Base-by-base conservation (phyloP, 2,113 vertebrate genomes). In the Stercorarius parasiticus region DNA sequence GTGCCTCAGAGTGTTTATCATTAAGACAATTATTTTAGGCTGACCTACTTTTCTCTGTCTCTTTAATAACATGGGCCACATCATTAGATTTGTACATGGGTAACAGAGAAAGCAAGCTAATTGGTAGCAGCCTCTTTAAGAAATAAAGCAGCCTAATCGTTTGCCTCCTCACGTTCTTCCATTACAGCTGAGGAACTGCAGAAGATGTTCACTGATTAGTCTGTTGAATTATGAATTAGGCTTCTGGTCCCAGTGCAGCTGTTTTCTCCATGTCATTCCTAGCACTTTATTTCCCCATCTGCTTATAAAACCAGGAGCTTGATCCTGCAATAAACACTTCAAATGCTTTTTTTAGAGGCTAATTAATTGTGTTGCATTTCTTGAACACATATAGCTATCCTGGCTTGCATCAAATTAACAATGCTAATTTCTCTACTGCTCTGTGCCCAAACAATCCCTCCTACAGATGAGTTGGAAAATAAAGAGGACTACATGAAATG, bases 161-260 rank as follows among this genome's bases (percentile, higher is more conserved):
- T 96, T 98, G 98, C 97, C 70, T 96, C 95, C 98, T 98, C 98
- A 98, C 98, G 98, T 98, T 97, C 97, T 93, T 95, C 96, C 97
- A 97, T 98, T 96, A 95, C 87, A 65, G 97, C 34, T 50, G 72
- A 94, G 95, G 97, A 98, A 62, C 96, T 92, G 95, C 97, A 71
- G 98, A 98, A 98, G 98, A 98, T 98, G 98, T 97, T 98, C 98
- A 85, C 98, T 98, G 98, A 98, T 98, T 98, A 98, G 98, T 97
- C 97, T 98, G 97, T 78, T 98, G 98, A 98, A 98, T 98, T 98
- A 98, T 98, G 98, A 98, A 98, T 98, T 97, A 98, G 98, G 95
- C 94, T 98, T 85, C 91, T 95, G 98, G 97, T 98, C 98, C 98
- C 98, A 87, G 90, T 94, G 98, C 98, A 98, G 98, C 98, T 98